Conservation (phyloP, 2,797 vertebrate species). For the Pseudochirops corinnae region DNA sequence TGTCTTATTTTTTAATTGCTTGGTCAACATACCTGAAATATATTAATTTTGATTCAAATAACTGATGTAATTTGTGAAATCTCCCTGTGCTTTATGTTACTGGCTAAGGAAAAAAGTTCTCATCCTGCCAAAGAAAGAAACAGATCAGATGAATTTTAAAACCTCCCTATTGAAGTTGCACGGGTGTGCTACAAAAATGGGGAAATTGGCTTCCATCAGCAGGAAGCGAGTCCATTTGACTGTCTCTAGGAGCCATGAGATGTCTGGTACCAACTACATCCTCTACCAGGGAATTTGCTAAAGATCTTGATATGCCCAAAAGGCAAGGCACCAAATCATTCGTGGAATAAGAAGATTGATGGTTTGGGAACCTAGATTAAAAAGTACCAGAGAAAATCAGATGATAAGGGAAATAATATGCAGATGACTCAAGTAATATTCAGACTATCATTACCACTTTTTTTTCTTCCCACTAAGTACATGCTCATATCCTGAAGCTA, state of each 20-base stretch:
- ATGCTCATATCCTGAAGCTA: slow-evolving; percentile 66
- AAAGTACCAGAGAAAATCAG: slow-evolving; percentile 16
- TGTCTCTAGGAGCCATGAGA: accelerated
- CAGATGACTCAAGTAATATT: slow-evolving; percentile 37
- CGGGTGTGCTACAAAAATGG: background rate
- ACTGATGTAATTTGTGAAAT: background rate
- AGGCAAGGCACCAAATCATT: background rate
- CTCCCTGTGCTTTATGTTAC: background rate
- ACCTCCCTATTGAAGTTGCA: too few relatives aligned
- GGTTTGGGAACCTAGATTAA: slow-evolving; percentile 27
- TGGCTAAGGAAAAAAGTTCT: background rate
- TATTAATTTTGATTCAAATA: background rate
- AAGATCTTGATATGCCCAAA: background rate
- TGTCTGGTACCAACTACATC: background rate
- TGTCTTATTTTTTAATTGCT: background rate
- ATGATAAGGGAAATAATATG: slow-evolving; percentile 9
- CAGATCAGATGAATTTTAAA: accelerated
- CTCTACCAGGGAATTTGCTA: background rate
- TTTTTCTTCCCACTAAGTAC: slow-evolving; percentile 41
- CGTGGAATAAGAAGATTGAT: slow-evolving; percentile 6
- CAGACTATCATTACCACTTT: slow-evolving; percentile 3
- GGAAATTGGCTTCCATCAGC: slow-evolving; percentile 5
- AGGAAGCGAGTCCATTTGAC: background rate
- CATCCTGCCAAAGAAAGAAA: background rate
- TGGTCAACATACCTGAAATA: background rate